Conservation (phyloP, 1,140 invertebrate genomes). For the Temnothorax longispinosus region DNA sequence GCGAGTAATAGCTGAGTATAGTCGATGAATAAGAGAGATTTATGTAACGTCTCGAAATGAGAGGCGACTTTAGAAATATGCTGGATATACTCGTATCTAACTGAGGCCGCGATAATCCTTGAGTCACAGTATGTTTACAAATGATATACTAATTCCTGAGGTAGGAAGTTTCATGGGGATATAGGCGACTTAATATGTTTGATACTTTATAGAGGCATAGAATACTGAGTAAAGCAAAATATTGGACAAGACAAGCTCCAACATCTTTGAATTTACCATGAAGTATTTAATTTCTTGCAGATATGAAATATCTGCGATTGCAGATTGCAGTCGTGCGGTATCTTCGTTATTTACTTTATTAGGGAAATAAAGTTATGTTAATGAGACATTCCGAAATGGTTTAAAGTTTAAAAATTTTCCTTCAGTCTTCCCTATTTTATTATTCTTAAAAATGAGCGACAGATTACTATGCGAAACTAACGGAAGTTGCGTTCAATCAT, state of each 20-base stretch:
- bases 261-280: constrained; percentile 1
- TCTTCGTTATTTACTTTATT: neutral
- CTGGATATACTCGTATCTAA: neutral
- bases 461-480: neutral
- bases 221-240: neutral
- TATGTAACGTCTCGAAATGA: constrained; percentile 21
- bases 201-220: neutral
- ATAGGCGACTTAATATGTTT: constrained; percentile 4
- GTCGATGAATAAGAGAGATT: constrained; percentile 53
- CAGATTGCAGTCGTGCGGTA: neutral
- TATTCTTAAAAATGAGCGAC: constrained; percentile 30
- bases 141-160: constrained; percentile 9
- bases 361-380: neutral
- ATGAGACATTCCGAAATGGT: neutral
- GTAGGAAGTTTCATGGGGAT: neutral
- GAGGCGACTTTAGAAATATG: constrained; percentile 10
- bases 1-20: constrained; percentile 12
- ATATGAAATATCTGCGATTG: neutral
- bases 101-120: neutral
- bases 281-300: constrained; percentile 11
- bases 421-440: neutral
- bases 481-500: neutral
- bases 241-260: neutral
- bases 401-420: neutral
- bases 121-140: neutral